Evolutionary conservation across 2,888 invertebrate genomes (phyloP).

Genomic region (Nycteola revayana): DNA sequence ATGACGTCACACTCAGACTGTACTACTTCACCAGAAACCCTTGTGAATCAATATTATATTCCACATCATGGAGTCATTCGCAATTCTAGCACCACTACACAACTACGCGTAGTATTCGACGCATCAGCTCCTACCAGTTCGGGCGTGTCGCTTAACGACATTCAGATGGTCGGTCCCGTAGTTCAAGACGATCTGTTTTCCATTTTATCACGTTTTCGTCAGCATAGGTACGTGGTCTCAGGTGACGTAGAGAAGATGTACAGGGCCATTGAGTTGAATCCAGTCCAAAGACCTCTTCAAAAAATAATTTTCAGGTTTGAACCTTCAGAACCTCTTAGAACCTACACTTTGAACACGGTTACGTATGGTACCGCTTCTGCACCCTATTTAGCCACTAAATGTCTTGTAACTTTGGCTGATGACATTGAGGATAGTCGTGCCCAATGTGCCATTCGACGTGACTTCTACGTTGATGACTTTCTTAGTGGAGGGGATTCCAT

Average conservation of each 20-base stretch:
- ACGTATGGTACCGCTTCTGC: neutral
- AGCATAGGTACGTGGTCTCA: conserved; percentile 13
- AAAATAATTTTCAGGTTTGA: neutral
- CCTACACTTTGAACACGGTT: neutral
- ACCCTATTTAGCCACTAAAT: neutral
- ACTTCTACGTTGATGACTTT: neutral
- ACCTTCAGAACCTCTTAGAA: neutral
- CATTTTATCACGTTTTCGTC: conserved; percentile 18
- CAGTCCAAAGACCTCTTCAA: neutral
- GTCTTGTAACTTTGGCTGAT: neutral
- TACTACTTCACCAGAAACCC: too few species aligned
- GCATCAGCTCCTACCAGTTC: conserved; percentile 14
- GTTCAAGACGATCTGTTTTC: conserved; percentile 17
- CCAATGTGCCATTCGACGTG: too few species aligned
- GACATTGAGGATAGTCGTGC: neutral
- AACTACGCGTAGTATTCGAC: conserved; percentile 30
- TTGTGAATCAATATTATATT: conserved; percentile 27
- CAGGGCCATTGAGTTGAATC: neutral
- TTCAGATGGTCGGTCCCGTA: conserved; percentile 12
- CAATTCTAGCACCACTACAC: conserved; percentile 24
- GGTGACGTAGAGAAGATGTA: conserved; percentile 26
- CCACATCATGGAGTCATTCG: conserved; percentile 29
- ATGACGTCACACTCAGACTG: conserved; percentile 2
- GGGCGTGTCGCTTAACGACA: conserved; percentile 16
- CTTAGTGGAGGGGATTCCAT: neutral